Evolutionary conservation across 2,113 vertebrate species (phyloP).

Genomic region (Aldabrachelys gigantea): DNA sequence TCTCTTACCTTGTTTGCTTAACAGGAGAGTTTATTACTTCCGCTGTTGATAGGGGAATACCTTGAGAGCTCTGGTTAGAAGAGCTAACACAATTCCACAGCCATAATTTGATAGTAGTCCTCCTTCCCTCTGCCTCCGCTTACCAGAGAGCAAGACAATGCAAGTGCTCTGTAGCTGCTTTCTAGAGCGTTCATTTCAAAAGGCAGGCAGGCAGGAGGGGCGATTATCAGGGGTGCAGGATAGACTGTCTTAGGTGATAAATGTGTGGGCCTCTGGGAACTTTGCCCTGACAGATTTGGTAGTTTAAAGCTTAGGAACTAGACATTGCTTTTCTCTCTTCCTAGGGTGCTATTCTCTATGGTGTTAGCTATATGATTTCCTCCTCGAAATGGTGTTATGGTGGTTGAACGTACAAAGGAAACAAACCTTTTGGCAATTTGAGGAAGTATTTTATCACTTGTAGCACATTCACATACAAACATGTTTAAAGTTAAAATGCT

Average conservation of each 20-base stretch:
- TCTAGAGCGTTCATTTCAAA: background rate
- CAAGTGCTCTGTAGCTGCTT: constrained; percentile 12
- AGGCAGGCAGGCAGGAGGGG: background rate
- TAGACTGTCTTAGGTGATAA: background rate
- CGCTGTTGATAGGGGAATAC: background rate
- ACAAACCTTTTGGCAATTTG: background rate
- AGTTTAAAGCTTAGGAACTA: background rate
- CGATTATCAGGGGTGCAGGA: background rate
- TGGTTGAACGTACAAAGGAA: background rate
- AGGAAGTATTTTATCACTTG: background rate
- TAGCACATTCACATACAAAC: background rate
- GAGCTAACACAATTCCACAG: background rate
- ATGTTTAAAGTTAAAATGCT: background rate
- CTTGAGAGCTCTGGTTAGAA: background rate
- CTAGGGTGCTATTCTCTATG: background rate
- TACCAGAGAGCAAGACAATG: constrained; percentile 21
- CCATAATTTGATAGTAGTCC: constrained; percentile 14
- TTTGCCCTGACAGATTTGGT: background rate
- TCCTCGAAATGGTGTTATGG: background rate
- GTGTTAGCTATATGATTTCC: background rate
- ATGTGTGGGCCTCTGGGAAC: background rate
- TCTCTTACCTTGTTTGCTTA: background rate
- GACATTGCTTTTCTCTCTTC: background rate
- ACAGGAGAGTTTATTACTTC: background rate
- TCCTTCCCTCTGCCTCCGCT: background rate